Conservation (phyloP, 2,888 invertebrate genomes). For the Conomelus anceps region DNA sequence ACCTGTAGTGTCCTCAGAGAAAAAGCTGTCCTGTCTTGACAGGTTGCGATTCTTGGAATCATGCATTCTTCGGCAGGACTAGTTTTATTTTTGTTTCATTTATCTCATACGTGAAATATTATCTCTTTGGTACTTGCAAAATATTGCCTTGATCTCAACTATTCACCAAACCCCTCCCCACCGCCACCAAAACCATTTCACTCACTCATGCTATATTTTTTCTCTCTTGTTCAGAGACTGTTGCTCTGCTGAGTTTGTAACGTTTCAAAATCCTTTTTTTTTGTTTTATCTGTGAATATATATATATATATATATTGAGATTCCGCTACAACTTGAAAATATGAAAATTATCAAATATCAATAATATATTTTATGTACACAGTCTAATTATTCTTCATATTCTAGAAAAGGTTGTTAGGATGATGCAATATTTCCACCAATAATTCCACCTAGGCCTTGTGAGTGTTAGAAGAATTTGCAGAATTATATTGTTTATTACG, state of each 20-base stretch:
- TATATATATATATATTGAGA: neutral
- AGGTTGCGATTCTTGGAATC: neutral
- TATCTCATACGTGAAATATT: neutral
- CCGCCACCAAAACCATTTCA: neutral
- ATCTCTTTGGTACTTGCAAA: neutral
- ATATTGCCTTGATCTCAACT: neutral
- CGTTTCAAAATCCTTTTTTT: neutral
- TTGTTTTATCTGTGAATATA: neutral
- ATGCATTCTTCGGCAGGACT: neutral
- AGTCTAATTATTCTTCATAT: no score
- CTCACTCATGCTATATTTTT: no score
- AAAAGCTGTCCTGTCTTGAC: neutral
- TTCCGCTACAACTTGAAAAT: no score
- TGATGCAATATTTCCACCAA: no score
- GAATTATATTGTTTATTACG: no score
- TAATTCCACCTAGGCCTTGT: no score
- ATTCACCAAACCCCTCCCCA: neutral
- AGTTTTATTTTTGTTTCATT: neutral
- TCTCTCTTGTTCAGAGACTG: no score
- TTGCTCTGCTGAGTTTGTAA: neutral
- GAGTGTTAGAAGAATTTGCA: no score
- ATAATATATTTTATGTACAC: no score
- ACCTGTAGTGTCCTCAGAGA: neutral
- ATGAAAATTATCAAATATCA: no score
- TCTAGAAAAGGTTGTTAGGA: no score